Evolutionary conservation across 2,113 vertebrate species (phyloP).

Genomic region (Pseudopipra pipra): DNA sequence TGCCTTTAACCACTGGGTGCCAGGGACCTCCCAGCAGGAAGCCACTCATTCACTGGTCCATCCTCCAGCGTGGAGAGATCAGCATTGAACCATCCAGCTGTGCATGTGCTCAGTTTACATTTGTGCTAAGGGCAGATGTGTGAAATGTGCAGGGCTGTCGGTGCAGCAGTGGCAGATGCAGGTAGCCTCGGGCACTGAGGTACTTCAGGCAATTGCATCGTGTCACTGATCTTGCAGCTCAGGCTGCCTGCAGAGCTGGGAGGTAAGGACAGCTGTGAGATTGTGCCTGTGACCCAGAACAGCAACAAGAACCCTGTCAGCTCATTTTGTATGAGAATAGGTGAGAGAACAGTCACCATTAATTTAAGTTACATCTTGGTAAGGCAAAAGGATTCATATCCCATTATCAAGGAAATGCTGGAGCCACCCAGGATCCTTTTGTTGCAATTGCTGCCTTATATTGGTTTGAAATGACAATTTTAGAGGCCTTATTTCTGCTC

Average conservation of each 20-base stretch:
- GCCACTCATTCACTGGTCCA: fast-evolving
- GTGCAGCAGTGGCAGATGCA: not conserved
- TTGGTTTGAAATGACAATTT: not conserved
- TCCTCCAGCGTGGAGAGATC: not conserved
- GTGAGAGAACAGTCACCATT: not conserved
- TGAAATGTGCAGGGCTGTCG: not conserved
- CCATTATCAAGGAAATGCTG: not conserved
- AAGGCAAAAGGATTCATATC: not conserved
- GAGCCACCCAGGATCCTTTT: not conserved
- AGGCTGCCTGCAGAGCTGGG: not conserved
- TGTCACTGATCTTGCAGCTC: not conserved
- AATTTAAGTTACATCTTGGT: not conserved
- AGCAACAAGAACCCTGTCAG: not conserved
- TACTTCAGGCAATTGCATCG: not conserved
- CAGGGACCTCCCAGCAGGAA: not conserved
- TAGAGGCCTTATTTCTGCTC: not conserved
- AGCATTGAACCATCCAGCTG: not conserved
- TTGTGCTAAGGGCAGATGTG: not conserved
- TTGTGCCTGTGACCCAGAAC: not conserved
- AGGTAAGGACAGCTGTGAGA: not conserved
- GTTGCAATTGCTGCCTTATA: not conserved
- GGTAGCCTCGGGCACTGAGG: fast-evolving
- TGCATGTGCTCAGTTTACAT: not conserved
- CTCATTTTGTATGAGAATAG: not conserved
- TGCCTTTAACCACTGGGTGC: constrained; percentile 14